Base-by-base conservation (phyloP, 2,797 vertebrate species). In the Babyrousa celebensis region DNA sequence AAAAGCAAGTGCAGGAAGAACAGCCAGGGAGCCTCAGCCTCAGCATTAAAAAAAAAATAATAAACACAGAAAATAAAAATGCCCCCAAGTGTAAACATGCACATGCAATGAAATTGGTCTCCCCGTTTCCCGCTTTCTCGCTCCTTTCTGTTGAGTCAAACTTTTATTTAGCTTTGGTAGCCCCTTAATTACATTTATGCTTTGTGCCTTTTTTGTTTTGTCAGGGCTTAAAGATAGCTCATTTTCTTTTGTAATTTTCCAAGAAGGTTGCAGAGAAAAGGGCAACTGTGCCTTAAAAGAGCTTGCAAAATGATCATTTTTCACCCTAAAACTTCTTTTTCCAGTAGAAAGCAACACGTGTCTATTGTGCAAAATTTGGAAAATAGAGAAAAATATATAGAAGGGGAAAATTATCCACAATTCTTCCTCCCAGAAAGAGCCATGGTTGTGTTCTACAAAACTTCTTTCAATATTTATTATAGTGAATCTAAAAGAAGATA, bases 141-240 rank as follows among this genome's bases (percentile, higher is more conserved):
- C 54, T 20, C 32, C 25, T 12, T 21, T 7, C 56, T 21, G 4
- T 8, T 5, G 29, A 17, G 25, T 10, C 72, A n/a, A 27, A 25
- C 74, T 78, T 84, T 15, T 6, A 12, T 36, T n/a, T 4, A 18
- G 63, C 18, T 10, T 71, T 60, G 0, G 85, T 84, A 91, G 78
- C 93, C 56, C 79, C 79, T 96, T 93, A 84, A 91, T 95, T 78
- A 48, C 95, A 88, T 91, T 94, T 77, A 62, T 93, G 96, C 65
- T 84, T 84, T 2, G 4, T 65, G 11, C 56, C 43, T 95, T 77
- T 95, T 29, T 56, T 21, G 95, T 67, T 96, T 85, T 94, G 71
- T 94, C 95, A 9, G 23, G 87, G 32, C 67, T 60, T 72, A 21
- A 12, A 20, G 12, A 7, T 32, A 20, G 25, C 96, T 92, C 60